Conservation (phyloP, 2,888 invertebrate species). For the Luffia ferchaultella region DNA sequence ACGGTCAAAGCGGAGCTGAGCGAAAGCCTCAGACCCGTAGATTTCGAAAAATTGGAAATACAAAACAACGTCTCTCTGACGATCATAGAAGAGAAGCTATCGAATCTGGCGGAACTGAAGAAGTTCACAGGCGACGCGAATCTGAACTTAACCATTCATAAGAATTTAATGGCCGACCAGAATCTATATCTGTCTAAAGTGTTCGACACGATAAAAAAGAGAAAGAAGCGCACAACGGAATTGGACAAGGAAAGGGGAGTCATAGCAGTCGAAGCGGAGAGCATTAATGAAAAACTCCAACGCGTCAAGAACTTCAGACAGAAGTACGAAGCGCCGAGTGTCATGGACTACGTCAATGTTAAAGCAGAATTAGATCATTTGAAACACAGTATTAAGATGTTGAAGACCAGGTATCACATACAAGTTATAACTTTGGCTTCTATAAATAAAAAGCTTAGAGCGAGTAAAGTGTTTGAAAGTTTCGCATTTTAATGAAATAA, state of each 20-base stretch:
- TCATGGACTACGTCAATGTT: constrained; percentile 64
- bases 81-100: constrained; percentile 61
- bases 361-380: constrained; percentile 57
- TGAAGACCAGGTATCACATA: constrained; percentile 38
- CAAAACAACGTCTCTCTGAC: constrained; percentile 61
- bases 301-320: constrained; percentile 39
- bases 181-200: constrained; percentile 45
- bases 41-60: constrained; percentile 70
- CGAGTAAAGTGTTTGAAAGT: not conserved
- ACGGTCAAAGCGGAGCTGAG: constrained; percentile 64
- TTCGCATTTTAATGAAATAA: not conserved
- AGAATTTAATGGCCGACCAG: constrained; percentile 62
- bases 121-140: constrained; percentile 68
- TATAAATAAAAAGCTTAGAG: constrained; percentile 28
- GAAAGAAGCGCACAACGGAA: constrained; percentile 37
- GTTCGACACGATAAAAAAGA: constrained; percentile 38
- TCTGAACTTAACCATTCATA: constrained; percentile 60
- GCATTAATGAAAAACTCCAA: constrained; percentile 33
- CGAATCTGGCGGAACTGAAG: constrained; percentile 62
- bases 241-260: constrained; percentile 42
- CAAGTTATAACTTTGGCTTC: constrained; percentile 44
- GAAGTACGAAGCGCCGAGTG: constrained; percentile 60
- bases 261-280: constrained; percentile 42
- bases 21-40: constrained; percentile 65
- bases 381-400: constrained; percentile 37